Evolutionary conservation across 2,797 vertebrate genomes (phyloP), one percentile per base, ranked within the genome.

Genomic region (Liparis tanakae): DNA sequence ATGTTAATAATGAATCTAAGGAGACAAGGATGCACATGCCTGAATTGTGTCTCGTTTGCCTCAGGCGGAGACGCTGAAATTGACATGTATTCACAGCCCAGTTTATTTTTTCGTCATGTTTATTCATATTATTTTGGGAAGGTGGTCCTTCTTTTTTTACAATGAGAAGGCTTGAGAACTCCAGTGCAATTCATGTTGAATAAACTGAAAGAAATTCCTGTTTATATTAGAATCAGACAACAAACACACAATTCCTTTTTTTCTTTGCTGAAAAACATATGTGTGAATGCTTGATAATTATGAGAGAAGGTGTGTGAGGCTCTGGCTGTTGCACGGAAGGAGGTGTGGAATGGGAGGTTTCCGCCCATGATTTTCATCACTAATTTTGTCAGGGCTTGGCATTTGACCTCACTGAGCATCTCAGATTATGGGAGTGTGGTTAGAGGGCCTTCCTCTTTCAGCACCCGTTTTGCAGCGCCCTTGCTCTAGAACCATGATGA

Each of bases 401-500:
- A 73, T 81, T 81, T 78, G 72, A 74, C 73, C 60, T 12, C 73
- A 48, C 20, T 66, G 37, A 58, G 34, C 34, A 10, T 57, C 66
- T 61, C 55, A 74, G 72, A 79, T 73, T 53, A 75, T 70, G 3
- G 10, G 53, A 70, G 34, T 39, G 33, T 54, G 25, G 56, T 44
- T 25, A 43, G 43, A 48, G 44, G 18, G 18, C 5, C 73, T 48
- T 76, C 70, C 46, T 58, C 46, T 20, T 46, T 80, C 51, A 53
- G 74, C 73, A 78, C 55, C 43, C 37, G 46, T 62, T 81, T 48
- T 60, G 59, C 70, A 56, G 73, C 8, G 55, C 67, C 67, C 57
- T 79, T 20, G 2, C 73, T 75, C 68, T 60, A 33, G 62, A 75
- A 80, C 84, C 78, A 78, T 89, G 87, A 88, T 67, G 6, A 72